Evolutionary conservation across 2,113 vertebrate genomes (phyloP).

Genomic region (Mesitornis unicolor): DNA sequence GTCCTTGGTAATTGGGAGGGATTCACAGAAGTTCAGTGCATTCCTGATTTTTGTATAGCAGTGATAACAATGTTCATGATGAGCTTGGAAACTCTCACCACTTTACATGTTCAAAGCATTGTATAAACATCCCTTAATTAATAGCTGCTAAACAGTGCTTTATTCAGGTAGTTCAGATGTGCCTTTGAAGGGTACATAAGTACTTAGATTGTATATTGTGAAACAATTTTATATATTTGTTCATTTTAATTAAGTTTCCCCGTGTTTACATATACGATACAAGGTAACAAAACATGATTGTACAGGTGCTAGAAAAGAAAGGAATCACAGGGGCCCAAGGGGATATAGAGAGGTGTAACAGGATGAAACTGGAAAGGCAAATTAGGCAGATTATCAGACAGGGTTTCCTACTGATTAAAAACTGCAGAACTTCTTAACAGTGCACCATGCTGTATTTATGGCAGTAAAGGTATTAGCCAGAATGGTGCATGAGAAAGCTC

Average conservation of each 20-base stretch:
- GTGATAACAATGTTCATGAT: background rate
- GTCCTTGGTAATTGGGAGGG: background rate
- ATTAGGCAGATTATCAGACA: background rate
- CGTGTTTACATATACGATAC: background rate
- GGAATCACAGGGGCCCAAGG: background rate
- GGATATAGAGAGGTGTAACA: background rate
- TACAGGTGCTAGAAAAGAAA: background rate
- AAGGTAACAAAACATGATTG: background rate
- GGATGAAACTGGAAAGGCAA: background rate
- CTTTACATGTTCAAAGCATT: conserved; percentile 11
- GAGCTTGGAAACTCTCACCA: background rate
- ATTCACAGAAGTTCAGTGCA: conserved; percentile 1
- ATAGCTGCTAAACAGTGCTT: conserved; percentile 5
- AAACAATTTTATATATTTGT: conserved; percentile 24
- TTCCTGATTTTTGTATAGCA: background rate
- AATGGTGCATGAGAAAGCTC: background rate
- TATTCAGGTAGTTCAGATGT: background rate
- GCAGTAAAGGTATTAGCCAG: background rate
- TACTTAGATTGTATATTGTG: background rate
- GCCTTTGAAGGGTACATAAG: conserved; percentile 12
- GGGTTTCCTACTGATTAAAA: background rate
- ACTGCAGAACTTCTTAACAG: background rate
- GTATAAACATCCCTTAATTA: conserved; percentile 38
- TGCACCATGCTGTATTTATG: background rate
- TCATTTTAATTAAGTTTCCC: conserved; percentile 8